Evolutionary conservation across 2,113 vertebrate species (phyloP).

Genomic region (Antechinus flavipes): DNA sequence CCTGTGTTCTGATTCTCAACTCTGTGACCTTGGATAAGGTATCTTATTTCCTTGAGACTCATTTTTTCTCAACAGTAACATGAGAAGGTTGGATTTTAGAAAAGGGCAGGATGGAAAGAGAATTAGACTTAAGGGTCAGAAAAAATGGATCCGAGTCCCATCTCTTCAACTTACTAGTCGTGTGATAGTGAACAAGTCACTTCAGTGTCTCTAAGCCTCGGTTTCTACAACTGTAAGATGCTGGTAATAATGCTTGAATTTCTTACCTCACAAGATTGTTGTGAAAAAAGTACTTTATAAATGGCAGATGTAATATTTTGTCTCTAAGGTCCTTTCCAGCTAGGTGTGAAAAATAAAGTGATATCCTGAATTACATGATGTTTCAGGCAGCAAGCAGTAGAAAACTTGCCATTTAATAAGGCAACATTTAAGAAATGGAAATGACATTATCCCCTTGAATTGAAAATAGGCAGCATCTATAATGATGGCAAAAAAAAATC

Average conservation of each 20-base stretch:
- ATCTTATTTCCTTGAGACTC: neutral
- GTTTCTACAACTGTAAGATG: neutral
- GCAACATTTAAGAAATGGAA: constrained; percentile 50
- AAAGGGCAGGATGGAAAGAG: neutral
- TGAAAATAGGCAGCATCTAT: neutral
- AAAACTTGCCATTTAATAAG: constrained; percentile 28
- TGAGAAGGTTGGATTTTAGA: neutral
- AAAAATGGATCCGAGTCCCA: neutral
- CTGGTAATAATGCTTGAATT: neutral
- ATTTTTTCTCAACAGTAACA: neutral
- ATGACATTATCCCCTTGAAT: constrained; percentile 6
- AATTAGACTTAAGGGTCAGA: neutral
- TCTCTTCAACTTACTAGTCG: neutral
- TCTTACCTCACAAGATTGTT: neutral
- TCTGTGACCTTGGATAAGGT: neutral
- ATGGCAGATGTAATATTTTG: neutral
- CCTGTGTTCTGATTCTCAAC: neutral
- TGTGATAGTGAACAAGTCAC: neutral
- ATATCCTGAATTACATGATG: constrained; percentile 19
- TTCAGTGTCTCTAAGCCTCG: neutral
- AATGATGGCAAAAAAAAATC: neutral
- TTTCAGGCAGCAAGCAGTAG: neutral
- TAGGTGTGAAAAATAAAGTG: constrained; percentile 10
- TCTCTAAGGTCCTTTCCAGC: neutral
- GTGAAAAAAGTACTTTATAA: neutral